phyloP scores from a whole-genome alignment of 2,797 vertebrate species.

The Diplodus sargus region DNA sequence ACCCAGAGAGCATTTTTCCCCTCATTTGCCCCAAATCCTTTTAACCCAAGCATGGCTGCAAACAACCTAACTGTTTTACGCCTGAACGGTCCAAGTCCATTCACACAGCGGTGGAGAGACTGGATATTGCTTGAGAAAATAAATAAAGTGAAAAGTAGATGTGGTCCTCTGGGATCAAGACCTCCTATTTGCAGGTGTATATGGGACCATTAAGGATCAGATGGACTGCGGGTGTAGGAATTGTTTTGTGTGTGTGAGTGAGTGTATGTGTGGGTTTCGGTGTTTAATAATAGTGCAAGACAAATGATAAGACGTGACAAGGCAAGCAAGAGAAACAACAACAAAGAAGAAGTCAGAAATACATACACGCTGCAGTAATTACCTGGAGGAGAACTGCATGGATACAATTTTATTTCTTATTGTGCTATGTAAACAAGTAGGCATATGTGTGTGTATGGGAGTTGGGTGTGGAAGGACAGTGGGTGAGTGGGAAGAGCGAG shows the following conservation, averaged over 20 bases:
- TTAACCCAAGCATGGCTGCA: slow-evolving; percentile 54
- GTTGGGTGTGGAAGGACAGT: background rate
- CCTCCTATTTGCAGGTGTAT: slow-evolving; percentile 19
- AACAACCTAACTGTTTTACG: slow-evolving; percentile 65
- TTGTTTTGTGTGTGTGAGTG: background rate
- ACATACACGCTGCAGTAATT: background rate
- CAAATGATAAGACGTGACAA: background rate
- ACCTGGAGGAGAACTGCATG: background rate
- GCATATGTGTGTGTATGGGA: background rate
- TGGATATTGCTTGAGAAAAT: slow-evolving; percentile 29
- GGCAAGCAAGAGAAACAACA: background rate
- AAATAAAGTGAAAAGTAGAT: slow-evolving; percentile 28
- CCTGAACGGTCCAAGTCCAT: slow-evolving; percentile 24
- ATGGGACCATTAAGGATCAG: slow-evolving; percentile 22
- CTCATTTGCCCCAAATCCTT: slow-evolving; percentile 60
- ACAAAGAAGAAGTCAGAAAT: background rate
- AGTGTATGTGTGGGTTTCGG: background rate
- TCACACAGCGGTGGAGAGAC: slow-evolving; percentile 28
- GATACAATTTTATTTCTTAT: background rate
- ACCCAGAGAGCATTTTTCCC: slow-evolving; percentile 48
- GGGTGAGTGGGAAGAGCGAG: background rate
- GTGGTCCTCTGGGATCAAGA: background rate
- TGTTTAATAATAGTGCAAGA: slow-evolving; percentile 1
- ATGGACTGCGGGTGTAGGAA: background rate
- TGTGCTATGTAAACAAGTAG: background rate